Percentiles rank a stretch among this genome's conserved stretches.
Evolutionary conservation across 1,140 invertebrate species (phyloP).

Genomic region (Drosophila bocki): DNA sequence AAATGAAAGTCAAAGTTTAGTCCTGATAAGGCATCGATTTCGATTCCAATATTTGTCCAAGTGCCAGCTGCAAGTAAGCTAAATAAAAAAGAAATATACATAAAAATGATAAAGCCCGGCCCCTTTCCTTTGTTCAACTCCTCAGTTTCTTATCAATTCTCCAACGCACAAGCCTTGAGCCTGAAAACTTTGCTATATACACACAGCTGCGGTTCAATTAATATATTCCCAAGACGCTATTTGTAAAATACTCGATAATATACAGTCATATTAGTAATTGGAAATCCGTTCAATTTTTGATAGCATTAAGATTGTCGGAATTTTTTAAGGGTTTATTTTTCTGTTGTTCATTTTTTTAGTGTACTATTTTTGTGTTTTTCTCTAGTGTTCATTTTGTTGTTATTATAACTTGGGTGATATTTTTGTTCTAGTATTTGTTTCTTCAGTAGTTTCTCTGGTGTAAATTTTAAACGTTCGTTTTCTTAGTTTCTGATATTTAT

Average conservation of each 20-base stretch:
- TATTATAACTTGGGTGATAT: neutral
- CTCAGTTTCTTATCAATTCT: slow-evolving; percentile 17
- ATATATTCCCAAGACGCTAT: neutral
- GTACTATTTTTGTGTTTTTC: neutral
- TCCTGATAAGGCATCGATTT: slow-evolving; percentile 55
- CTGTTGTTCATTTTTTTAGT: no score
- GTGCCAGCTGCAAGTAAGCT: slow-evolving; percentile 41
- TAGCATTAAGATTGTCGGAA: no score
- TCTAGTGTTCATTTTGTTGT: neutral
- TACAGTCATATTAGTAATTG: neutral
- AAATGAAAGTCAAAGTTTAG: slow-evolving; percentile 72
- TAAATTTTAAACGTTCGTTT: no score
- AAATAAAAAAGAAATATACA: slow-evolving; percentile 13
- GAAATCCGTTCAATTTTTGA: neutral
- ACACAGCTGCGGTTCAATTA: slow-evolving; percentile 36
- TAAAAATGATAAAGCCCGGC: slow-evolving; percentile 21
- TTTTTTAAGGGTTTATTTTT: neutral
- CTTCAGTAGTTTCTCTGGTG: no score
- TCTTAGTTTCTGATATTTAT: no score
- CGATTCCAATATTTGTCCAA: slow-evolving; percentile 57
- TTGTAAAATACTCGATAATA: slow-evolving; percentile 1
- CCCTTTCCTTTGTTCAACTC: slow-evolving; percentile 24
- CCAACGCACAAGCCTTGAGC: slow-evolving; percentile 65
- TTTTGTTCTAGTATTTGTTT: neutral
- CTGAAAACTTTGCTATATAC: slow-evolving; percentile 48